Evolutionary conservation across 2,113 vertebrate species (phyloP), one percentile per base, ranked within the genome.

Genomic region (Nothobranchius furzeri): DNA sequence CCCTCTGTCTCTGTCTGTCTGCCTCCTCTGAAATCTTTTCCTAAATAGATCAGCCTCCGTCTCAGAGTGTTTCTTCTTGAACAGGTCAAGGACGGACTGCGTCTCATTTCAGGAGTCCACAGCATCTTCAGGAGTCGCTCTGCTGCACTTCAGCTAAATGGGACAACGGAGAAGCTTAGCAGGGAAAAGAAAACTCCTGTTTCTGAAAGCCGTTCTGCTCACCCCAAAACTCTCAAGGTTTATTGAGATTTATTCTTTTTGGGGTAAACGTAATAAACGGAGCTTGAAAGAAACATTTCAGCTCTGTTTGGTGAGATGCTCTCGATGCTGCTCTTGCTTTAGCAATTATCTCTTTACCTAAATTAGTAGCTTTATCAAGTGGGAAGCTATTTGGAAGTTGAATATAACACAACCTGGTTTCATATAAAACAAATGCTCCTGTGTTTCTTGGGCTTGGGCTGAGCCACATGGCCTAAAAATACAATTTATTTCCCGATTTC

Each of bases 11-110:
- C 20, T n/a, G 70, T 76, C 54, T 69, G 55, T 77, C 73, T 62
- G 63, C 83, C 78, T 74, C 60, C 68, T 42, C 70, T 64, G n/a
- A 77, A 87, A 83, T 75, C 59, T 20, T 12, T 40, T 79, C 76
- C 69, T 53, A 70, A 86, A 71, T 66, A 69, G 72, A 85, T 83
- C 74, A 63, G 65, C 25, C 35, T 3, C 37, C 63, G 54, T 72
- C 66, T 52, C 52, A 52, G 46, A 79, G 53, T 5, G 42, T 59
- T 58, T 71, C 60, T 50, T 82, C 42, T 37, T 79, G 73, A 84
- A 52, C 77, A 75, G 82, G 87, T 86, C 83, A 90, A 88, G 88
- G 88, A 82, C 79, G 2, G 60, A 54, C 60, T 24, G 47, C 9
- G 53, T 50, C 50, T 68, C 40, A 30, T 55, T 73, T 76, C 58